Evolutionary conservation across 2,797 vertebrate species (phyloP).

Genomic region (Myotis planiceps): DNA sequence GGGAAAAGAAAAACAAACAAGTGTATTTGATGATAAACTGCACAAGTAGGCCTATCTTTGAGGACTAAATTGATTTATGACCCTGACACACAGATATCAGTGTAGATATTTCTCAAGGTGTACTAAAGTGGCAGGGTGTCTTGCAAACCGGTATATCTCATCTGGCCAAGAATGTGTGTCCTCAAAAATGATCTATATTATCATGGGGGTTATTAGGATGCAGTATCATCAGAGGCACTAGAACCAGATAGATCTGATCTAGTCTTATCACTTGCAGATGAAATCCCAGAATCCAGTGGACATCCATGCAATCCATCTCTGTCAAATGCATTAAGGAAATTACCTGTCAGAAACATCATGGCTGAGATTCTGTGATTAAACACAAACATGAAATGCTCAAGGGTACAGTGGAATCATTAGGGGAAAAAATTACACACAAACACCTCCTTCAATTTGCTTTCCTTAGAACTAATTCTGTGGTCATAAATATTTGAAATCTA

Average conservation of each 20-base stretch:
- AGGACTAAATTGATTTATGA: slow-evolving; percentile 69
- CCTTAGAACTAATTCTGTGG: slow-evolving; percentile 80
- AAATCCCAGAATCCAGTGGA: slow-evolving; percentile 89
- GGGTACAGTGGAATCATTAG: slow-evolving; percentile 84
- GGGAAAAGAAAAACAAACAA: background rate
- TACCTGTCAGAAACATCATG: slow-evolving; percentile 92
- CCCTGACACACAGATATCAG: slow-evolving; percentile 58
- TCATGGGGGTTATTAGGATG: slow-evolving; percentile 89
- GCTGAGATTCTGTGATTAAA: slow-evolving; percentile 92
- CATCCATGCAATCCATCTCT: slow-evolving; percentile 91
- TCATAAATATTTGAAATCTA: slow-evolving; percentile 83
- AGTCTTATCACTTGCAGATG: slow-evolving; percentile 89
- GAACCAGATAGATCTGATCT: slow-evolving; percentile 89
- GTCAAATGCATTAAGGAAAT: slow-evolving; percentile 93
- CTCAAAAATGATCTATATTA: slow-evolving; percentile 81
- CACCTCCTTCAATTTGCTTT: slow-evolving; percentile 86
- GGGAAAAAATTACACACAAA: slow-evolving; percentile 62
- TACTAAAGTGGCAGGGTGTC: slow-evolving; percentile 68
- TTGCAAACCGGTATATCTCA: slow-evolving; percentile 71
- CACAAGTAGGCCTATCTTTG: background rate
- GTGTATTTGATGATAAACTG: slow-evolving; percentile 32
- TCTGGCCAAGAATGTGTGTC: slow-evolving; percentile 80
- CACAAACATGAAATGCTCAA: slow-evolving; percentile 89
- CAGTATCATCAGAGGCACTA: slow-evolving; percentile 85
- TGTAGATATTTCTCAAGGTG: slow-evolving; percentile 73